phyloP scores from a whole-genome alignment of 23 tunicate species.

The Styela plicata region DNA sequence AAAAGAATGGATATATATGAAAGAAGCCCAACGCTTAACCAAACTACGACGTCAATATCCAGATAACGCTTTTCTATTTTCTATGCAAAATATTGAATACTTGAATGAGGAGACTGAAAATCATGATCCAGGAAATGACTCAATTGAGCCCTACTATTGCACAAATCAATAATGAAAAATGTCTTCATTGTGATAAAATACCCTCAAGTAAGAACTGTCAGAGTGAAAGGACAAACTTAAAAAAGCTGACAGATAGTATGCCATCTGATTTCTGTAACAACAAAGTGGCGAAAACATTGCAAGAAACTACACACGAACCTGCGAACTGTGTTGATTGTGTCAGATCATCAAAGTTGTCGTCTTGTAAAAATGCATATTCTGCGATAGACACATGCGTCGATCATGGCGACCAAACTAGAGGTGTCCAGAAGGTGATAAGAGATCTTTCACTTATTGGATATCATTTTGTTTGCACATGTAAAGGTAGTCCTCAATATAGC shows the following conservation, averaged over 20 bases:
- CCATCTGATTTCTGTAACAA: background rate
- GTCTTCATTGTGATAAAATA: background rate
- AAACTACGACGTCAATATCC: constrained; percentile 13
- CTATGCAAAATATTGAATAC: background rate
- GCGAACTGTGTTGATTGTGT: background rate
- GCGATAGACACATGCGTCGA: background rate
- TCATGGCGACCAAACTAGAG: background rate
- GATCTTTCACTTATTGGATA: background rate
- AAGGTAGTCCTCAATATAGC: background rate
- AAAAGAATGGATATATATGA: constrained; percentile 1
- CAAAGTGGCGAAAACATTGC: background rate
- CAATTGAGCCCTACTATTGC: no score
- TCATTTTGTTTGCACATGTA: constrained; percentile 8
- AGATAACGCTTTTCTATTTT: constrained; percentile 20
- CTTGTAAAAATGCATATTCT: background rate
- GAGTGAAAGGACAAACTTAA: no score
- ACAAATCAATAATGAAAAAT: no score
- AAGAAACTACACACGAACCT: background rate
- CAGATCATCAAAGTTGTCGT: background rate
- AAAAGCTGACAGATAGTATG: no score
- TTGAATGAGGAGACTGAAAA: background rate
- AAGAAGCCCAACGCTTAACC: constrained; percentile 5
- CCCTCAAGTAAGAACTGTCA: no score
- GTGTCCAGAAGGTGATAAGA: background rate
- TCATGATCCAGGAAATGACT: no score